Conservation (phyloP, 1,140 invertebrate genomes). For the Platorchestia sp. region DNA sequence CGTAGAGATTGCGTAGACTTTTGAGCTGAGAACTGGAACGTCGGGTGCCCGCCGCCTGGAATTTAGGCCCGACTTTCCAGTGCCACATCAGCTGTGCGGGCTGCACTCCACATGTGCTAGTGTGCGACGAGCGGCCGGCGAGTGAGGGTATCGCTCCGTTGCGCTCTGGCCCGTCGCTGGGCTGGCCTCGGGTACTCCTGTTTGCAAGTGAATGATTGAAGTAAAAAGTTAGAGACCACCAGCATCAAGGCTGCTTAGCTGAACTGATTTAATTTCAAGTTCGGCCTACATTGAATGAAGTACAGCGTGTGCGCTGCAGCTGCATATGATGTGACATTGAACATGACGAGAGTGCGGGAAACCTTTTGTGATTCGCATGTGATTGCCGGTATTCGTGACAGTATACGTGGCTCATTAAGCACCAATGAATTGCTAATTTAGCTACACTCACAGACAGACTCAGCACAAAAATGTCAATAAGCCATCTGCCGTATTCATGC, state of each 20-base stretch:
- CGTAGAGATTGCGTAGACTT: no score
- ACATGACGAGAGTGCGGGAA: not conserved
- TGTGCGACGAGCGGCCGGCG: not conserved
- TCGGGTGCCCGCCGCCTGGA: no score
- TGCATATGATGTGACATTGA: not conserved
- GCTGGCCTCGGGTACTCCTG: not conserved
- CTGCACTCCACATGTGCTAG: not conserved
- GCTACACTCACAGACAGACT: not conserved
- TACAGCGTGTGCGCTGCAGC: not conserved
- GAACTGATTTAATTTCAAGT: not conserved
- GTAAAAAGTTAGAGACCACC: not conserved
- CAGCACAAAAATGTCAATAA: not conserved
- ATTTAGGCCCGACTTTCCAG: no score
- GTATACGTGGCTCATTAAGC: not conserved
- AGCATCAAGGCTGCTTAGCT: not conserved
- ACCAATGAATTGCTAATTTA: not conserved
- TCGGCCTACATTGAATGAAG: not conserved
- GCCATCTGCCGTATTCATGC: no score
- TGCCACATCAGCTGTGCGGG: not conserved
- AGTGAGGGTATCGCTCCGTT: not conserved
- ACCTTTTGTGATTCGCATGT: not conserved
- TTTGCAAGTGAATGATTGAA: not conserved
- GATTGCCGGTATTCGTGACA: not conserved
- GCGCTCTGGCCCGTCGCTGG: not conserved
- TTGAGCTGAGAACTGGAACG: no score